Evolutionary conservation across 1,140 invertebrate genomes (phyloP).

Genomic region (Dendrolimus punctatus): DNA sequence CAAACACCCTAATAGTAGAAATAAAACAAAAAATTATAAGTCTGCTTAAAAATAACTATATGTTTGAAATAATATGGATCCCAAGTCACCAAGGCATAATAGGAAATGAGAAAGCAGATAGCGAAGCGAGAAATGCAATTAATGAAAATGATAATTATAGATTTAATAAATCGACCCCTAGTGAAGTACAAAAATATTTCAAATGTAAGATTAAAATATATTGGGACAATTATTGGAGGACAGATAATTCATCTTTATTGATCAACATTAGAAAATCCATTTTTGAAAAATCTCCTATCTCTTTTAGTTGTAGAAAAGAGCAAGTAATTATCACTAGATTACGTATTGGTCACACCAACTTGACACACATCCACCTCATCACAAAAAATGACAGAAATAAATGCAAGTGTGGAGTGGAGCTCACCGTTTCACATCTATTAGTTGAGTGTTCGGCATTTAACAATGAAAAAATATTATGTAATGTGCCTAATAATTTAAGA

Average conservation of each 20-base stretch:
- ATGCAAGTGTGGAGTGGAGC: too few species aligned
- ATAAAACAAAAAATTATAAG: conserved; percentile 8
- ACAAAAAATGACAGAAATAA: too few species aligned
- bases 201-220: conserved; percentile 4
- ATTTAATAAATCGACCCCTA: conserved; percentile 4
- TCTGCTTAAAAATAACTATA: conserved; percentile 3
- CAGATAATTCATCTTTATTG: background rate
- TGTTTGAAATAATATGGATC: conserved; percentile 12
- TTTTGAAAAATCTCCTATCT: too few species aligned
- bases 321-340: too few species aligned
- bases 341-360: too few species aligned
- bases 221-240: conserved; percentile 2
- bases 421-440: too few species aligned
- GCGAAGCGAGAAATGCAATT: conserved; percentile 4
- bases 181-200: conserved; percentile 4
- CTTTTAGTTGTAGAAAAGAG: too few species aligned
- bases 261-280: too few species aligned
- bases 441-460: too few species aligned
- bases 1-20: conserved; percentile 3
- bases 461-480: too few species aligned
- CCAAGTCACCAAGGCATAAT: conserved; percentile 2
- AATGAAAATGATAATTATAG: background rate
- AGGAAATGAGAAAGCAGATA: conserved; percentile 13
- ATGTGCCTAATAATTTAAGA: too few species aligned
- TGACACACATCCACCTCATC: too few species aligned